Conservation (phyloP, 2,113 vertebrate species). For the Rhinichthys klamathensis region DNA sequence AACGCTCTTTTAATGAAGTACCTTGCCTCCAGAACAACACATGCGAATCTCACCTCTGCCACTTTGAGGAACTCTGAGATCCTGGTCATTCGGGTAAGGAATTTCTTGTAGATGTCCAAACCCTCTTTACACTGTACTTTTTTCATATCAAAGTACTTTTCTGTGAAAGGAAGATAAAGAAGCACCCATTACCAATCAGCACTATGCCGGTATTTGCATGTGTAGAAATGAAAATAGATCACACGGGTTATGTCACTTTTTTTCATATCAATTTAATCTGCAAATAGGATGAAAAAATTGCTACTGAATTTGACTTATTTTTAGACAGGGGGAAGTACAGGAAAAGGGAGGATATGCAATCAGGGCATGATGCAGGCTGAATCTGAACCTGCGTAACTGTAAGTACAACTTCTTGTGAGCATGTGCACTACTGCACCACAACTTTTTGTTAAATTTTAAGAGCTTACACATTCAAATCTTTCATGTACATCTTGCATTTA, state of each 20-base stretch:
- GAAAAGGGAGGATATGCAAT: no score
- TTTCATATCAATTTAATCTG: no score
- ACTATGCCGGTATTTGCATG: background rate
- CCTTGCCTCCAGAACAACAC: background rate
- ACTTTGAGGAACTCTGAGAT: conserved; percentile 99
- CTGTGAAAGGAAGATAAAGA: conserved; percentile 67
- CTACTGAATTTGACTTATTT: no score
- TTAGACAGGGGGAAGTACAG: no score
- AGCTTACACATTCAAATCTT: background rate
- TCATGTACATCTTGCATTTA: background rate
- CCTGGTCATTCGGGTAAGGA: conserved; percentile 96
- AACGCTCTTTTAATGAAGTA: background rate
- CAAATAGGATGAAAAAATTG: no score
- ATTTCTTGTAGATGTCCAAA: conserved; percentile 98
- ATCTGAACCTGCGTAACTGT: no score
- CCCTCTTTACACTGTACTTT: conserved; percentile 99
- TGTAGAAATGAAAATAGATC: background rate
- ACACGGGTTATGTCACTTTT: no score
- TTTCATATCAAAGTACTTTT: conserved; percentile 99
- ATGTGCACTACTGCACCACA: no score
- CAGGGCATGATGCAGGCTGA: no score
- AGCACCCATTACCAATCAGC: background rate
- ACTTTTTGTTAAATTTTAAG: no score
- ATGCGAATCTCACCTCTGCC: conserved; percentile 85
- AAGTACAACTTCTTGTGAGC: no score